Conservation (phyloP, 2,113 vertebrate genomes). For the Gavialis gangeticus region DNA sequence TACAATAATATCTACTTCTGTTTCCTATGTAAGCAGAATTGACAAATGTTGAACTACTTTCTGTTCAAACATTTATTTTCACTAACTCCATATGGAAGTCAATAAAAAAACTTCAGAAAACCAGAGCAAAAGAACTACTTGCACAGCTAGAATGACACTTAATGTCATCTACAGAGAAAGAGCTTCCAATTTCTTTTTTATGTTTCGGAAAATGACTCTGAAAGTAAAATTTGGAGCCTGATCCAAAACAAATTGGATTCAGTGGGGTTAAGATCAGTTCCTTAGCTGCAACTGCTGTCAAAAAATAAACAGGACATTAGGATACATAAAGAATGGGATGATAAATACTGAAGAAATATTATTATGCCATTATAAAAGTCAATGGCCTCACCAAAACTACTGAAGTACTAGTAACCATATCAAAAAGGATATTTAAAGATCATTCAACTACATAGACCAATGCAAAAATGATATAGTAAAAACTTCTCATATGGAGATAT, state of each 20-base stretch:
- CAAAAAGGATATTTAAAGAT: too few relatives aligned
- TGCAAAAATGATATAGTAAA: not conserved
- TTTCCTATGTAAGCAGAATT: not conserved
- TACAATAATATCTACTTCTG: not conserved
- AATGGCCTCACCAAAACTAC: not conserved
- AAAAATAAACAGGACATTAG: too few relatives aligned
- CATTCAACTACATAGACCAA: too few relatives aligned
- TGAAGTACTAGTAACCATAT: not conserved
- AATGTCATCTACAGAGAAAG: too few relatives aligned
- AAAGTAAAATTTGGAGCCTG: not conserved
- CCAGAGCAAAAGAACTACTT: not conserved
- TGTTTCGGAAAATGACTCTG: not conserved
- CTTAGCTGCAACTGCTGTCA: not conserved
- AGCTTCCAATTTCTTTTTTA: not conserved
- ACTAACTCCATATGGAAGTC: not conserved
- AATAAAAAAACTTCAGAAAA: not conserved
- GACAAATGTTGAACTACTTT: not conserved
- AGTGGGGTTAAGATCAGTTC: not conserved
- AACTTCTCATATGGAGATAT: not conserved
- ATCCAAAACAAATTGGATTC: not conserved
- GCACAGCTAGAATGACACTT: not conserved
- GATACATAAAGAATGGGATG: not conserved
- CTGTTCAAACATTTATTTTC: not conserved
- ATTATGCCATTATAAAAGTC: not conserved
- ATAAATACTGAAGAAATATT: too few relatives aligned